Evolutionary conservation across 1,140 invertebrate genomes (phyloP), one percentile per base, ranked within the genome.

Genomic region (Camponotus floridanus): DNA sequence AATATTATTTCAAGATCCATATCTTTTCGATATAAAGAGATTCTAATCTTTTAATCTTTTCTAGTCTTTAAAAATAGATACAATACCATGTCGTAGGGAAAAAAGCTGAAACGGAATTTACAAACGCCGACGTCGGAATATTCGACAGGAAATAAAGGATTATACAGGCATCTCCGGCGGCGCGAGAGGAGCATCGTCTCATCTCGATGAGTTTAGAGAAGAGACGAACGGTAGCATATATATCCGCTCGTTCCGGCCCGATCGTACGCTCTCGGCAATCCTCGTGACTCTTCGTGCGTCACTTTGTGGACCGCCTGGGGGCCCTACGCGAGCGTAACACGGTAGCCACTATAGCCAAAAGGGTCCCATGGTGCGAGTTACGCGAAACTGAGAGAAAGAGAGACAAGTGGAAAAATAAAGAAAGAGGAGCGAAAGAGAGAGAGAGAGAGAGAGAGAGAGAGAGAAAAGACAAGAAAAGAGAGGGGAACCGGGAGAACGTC

Each of bases 251-350:
- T 83, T 55, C 83, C 39, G 51, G 65, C 57, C 55, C 42, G 81
- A 81, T 90, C 86, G 78, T 87, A 78, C 68, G 70, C 88, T 83
- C 91, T 93, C 93, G 93, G 90, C 68, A 79, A 79, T 90, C 79
- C 88, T 93, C 92, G 92, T 88, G 74, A 79, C 61, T 89, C 81
- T 90, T 90, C 92, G 93, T 86, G 85, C 73, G 84, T 88, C 86
- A 84, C 70, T 91, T 80, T 87, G 80, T 83, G 85, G 84, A 89
- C 85, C 89, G 92, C 92, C 90, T 85, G 91, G 89, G 90, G 91
- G 91, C 91, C 90, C 91, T 95, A 95, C 94, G 79, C 57, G 94
- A 95, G 94, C 93, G 94, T 95, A 95, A 95, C 92, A 94, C 94
- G 92, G 94, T 94, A 95, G 94, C 93, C 93, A 94, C 94, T 94